Evolutionary conservation across 2,113 vertebrate genomes (phyloP), one percentile per base, ranked within the genome.

Genomic region (Sinocyclocheilus rhinocerous): DNA sequence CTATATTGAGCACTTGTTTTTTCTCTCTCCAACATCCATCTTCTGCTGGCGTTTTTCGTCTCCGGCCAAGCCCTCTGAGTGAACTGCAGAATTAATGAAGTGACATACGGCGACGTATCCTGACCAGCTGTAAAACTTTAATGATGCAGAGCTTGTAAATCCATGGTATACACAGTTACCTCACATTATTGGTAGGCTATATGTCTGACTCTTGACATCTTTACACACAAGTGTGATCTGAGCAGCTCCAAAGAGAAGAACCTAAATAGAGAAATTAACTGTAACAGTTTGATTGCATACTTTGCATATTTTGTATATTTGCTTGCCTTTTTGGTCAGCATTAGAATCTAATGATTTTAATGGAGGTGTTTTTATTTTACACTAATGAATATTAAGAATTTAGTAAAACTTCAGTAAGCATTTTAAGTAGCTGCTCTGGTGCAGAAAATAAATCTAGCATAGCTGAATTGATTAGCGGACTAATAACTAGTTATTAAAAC

Each of bases 61-160:
- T 36, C 20, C n/a, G 10, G 45, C 81, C 63, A 83, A 55, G 45
- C 45, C 10, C 18, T 67, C 52, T 73, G 18, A 87, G 52, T 45
- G 11, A 63, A 13, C 42, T 78, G n/a, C 36, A 16, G 13, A 76
- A 75, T 85, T 76, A 76, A 84, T 81, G 70, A 84, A 55, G 77
- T 81, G 73, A 72, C 50, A 45, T 50, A 50, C 10, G 18, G 55
- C 75, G 48, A 79, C 13, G 36, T 78, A 36, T 26, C 83, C 50
- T 55, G 75, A 84, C 13, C 20, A n/a, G 20, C 33, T 33, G 45
- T 65, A 52, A 86, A 81, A 67, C 50, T 63, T 70, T 81, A 84
- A 82, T 72, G 78, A 36, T 69, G 72, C 50, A 81, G 65, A 36
- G 55, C 73, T 81, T 29, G 67, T 89, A 88, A 67, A 88, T 86